Evolutionary conservation across 2,888 invertebrate genomes (phyloP).

Genomic region (Gisinianus flammeolus): DNA sequence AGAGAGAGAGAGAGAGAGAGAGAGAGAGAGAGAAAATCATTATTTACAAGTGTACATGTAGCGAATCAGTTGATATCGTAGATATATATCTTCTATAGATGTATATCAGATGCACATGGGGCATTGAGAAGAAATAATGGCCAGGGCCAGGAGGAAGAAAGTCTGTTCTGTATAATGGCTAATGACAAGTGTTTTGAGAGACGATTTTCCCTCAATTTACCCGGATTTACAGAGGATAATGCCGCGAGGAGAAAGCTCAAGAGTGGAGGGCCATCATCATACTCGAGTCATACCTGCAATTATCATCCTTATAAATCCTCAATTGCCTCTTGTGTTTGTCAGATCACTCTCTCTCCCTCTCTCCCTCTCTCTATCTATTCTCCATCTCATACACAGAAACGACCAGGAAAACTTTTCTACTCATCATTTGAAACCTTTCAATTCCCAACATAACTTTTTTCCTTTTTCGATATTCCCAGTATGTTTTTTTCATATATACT

Average conservation of each 20-base stretch:
- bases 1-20: no score
- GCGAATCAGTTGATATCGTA: no score
- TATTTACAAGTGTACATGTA: no score
- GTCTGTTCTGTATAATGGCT: background rate
- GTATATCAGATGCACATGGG: no score
- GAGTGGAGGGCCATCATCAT: slow-evolving; percentile 6
- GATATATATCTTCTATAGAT: no score
- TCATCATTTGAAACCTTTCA: background rate
- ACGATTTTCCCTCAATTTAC: slow-evolving; percentile 22
- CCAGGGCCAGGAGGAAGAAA: background rate
- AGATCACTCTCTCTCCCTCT: background rate
- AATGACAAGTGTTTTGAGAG: slow-evolving; percentile 21
- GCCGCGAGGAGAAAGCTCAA: slow-evolving; percentile 20
- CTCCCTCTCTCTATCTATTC: background rate
- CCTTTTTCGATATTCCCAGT: no score
- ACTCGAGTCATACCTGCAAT: slow-evolving; percentile 32
- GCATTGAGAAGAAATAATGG: background rate
- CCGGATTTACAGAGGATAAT: slow-evolving; percentile 3
- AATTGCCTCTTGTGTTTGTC: slow-evolving; percentile 7
- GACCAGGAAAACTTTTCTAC: background rate
- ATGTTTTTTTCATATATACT: no score
- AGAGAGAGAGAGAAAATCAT: no score
- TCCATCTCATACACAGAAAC: background rate
- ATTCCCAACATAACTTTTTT: background rate
- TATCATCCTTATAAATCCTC: slow-evolving; percentile 35